Percentiles rank a stretch among this genome's conserved stretches.
Evolutionary conservation across 2,113 vertebrate genomes (phyloP).

Genomic region (Muntiacus reevesi): DNA sequence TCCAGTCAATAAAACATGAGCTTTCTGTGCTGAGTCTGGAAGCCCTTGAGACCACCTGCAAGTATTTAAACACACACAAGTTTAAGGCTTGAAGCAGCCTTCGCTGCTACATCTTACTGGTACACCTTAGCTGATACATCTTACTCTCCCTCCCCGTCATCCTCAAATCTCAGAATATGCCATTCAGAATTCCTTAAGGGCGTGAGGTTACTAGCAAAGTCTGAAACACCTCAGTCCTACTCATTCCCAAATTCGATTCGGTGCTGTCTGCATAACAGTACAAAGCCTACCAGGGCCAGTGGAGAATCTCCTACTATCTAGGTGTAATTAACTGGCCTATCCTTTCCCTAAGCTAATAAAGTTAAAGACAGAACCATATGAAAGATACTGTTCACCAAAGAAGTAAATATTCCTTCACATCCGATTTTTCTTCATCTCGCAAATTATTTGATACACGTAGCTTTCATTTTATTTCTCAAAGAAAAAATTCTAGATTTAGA

Average conservation of each 20-base stretch:
- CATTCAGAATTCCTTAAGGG: background rate
- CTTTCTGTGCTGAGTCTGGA: background rate
- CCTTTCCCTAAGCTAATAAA: background rate
- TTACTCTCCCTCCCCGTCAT: background rate
- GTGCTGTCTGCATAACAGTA: background rate
- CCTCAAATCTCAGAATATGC: background rate
- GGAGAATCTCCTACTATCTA: background rate
- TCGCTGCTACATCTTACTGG: background rate
- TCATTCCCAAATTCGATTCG: background rate
- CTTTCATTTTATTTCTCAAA: background rate
- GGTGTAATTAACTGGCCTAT: background rate
- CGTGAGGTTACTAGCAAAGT: background rate
- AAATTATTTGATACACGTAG: background rate
- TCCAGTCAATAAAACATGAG: background rate
- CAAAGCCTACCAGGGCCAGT: background rate
- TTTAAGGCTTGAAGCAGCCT: background rate
- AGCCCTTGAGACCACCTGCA: background rate
- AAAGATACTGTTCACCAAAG: background rate
- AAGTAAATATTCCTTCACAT: background rate
- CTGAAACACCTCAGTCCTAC: background rate
- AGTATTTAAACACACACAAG: background rate
- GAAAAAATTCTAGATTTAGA: background rate
- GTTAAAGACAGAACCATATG: background rate
- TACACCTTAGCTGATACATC: background rate
- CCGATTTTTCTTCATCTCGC: background rate